Evolutionary conservation across 2,797 vertebrate species (phyloP).

Genomic region (Dromococcyx pavoninus): DNA sequence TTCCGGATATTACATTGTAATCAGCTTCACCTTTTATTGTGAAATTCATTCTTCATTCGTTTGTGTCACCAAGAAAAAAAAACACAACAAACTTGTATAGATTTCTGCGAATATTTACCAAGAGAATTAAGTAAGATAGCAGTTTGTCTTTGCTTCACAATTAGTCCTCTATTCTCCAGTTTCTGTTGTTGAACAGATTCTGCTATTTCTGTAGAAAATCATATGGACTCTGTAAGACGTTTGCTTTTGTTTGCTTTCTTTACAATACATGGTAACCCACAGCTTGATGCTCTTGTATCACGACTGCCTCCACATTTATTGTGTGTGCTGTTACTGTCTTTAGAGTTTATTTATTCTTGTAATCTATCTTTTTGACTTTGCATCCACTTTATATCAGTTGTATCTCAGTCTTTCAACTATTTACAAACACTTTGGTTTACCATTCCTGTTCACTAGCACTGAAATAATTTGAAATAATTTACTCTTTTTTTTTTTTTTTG

Average conservation of each 20-base stretch:
- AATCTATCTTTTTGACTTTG: neutral
- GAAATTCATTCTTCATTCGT: neutral
- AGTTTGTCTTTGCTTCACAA: neutral
- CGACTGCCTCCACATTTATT: neutral
- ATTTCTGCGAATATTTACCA: neutral
- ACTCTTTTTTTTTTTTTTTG: neutral
- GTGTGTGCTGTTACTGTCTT: neutral
- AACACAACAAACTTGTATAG: neutral
- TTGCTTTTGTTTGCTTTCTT: neutral
- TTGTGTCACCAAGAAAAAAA: neutral
- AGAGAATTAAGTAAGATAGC: neutral
- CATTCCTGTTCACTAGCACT: neutral
- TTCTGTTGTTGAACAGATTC: neutral
- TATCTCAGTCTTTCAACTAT: neutral
- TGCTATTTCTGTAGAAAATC: neutral
- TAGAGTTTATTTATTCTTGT: neutral
- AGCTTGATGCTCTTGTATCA: neutral
- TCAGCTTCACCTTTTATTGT: conserved; percentile 21
- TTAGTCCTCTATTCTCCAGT: neutral
- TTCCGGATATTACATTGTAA: conserved; percentile 29
- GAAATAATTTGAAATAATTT: neutral
- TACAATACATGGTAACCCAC: neutral
- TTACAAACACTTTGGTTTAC: neutral
- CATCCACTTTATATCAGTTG: neutral
- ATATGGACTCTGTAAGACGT: neutral